Percentiles rank a stretch among this genome's conserved stretches.
Evolutionary conservation across 2,113 vertebrate species (phyloP).

Genomic region (Thunnus thynnus): DNA sequence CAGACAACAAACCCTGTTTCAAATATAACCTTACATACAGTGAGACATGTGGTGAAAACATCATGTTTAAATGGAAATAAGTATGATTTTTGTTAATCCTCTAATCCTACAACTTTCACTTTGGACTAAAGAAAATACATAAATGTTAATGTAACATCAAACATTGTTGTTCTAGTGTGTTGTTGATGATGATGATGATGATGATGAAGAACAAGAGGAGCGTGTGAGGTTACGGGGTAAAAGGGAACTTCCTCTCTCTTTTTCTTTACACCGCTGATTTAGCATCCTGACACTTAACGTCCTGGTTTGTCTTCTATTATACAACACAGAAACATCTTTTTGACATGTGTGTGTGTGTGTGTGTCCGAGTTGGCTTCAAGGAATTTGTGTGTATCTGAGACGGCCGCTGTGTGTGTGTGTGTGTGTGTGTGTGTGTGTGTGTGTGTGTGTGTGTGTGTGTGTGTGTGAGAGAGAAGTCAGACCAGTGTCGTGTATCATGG

Average conservation of each 20-base stretch:
- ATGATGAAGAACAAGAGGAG: too few species aligned
- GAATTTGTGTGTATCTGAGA: conserved; percentile 33
- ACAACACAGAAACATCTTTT: conserved; percentile 36
- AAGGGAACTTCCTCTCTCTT: background rate
- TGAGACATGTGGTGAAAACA: too few species aligned
- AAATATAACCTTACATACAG: too few species aligned
- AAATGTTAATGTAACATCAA: too few species aligned
- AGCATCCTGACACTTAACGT: conserved; percentile 17
- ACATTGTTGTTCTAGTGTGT: too few species aligned
- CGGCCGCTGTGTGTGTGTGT: conserved; percentile 21
- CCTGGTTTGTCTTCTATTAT: conserved; percentile 14
- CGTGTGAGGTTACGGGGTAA: background rate
- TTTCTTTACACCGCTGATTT: conserved; percentile 1
- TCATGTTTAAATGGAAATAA: too few species aligned
- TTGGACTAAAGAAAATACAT: too few species aligned
- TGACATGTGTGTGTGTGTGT: conserved; percentile 26
- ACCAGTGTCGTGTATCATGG: conserved; percentile 71
- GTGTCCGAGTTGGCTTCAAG: background rate
- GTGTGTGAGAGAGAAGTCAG: conserved; percentile 2
- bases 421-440: conserved; percentile 23
- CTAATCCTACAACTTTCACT: background rate
- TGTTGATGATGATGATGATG: too few species aligned
- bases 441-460: conserved; percentile 25
- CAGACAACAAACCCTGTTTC: too few species aligned
- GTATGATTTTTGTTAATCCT: background rate